Conservation (phyloP, 2,888 invertebrate genomes). For the Phragmatobia fuliginosa region DNA sequence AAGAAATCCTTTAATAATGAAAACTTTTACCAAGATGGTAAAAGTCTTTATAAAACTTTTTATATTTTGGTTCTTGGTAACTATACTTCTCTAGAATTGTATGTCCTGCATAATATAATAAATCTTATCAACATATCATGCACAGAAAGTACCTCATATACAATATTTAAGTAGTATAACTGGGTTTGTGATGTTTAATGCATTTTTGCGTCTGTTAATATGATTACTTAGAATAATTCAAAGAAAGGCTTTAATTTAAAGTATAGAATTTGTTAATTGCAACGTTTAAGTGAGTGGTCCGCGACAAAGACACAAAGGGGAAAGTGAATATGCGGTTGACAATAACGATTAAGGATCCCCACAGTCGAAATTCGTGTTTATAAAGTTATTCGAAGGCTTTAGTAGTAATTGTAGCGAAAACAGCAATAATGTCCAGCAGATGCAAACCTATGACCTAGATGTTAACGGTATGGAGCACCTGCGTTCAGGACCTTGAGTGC, state of each 20-base stretch:
- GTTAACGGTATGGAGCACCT: neutral
- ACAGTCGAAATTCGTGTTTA: neutral
- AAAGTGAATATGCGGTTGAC: neutral
- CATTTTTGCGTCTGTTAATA: neutral
- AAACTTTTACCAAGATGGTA: neutral
- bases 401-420: neutral
- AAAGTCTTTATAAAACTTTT: neutral
- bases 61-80: neutral
- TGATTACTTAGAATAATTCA: neutral
- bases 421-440: neutral
- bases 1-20: neutral
- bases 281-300: neutral
- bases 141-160: neutral
- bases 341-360: neutral
- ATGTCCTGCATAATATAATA: neutral
- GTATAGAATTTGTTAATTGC: neutral
- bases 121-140: neutral
- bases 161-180: neutral
- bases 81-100: neutral
- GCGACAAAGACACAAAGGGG: neutral
- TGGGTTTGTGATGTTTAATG: neutral
- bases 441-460: neutral
- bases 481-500: neutral
- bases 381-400: neutral
- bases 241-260: neutral